phyloP scores from a whole-genome alignment of 2,113 vertebrate species.

The Neoarius graeffei region DNA sequence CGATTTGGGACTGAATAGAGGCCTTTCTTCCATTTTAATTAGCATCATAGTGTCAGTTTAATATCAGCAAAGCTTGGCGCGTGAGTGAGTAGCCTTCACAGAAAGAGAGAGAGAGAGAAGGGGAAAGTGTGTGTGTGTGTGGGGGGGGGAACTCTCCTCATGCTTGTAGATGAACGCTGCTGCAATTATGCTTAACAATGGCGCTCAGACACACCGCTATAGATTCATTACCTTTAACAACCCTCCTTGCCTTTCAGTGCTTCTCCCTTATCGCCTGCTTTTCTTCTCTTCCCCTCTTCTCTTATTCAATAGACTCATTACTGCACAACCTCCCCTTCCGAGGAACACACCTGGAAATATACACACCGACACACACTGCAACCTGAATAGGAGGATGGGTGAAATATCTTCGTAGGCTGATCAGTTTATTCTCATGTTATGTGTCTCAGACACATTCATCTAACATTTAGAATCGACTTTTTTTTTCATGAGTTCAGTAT shows the following conservation, averaged over 20 bases:
- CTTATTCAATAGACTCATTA: conserved; percentile 53
- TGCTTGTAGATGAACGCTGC: conserved; percentile 45
- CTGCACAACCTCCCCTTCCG: conserved; percentile 7
- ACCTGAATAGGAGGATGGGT: neutral
- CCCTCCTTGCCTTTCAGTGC: conserved; percentile 57
- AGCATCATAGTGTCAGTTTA: conserved; percentile 52
- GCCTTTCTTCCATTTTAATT: conserved; percentile 54
- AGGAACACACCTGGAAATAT: conserved; percentile 33
- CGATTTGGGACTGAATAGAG: conserved; percentile 48
- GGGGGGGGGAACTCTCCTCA: conserved; percentile 23
- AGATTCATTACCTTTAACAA: conserved; percentile 79
- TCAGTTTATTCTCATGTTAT: conserved; percentile 14
- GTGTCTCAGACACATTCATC: neutral
- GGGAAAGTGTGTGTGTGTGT: neutral
- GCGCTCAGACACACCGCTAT: conserved; percentile 77
- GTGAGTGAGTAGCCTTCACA: conserved; percentile 44
- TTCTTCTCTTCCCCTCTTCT: conserved; percentile 51
- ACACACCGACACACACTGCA: neutral
- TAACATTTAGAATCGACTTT: neutral
- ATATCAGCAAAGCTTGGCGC: conserved; percentile 51
- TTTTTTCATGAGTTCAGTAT: neutral
- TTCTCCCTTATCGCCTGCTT: conserved; percentile 41
- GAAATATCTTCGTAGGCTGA: neutral
- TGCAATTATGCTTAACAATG: conserved; percentile 54
- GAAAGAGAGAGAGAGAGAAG: conserved; percentile 22